phyloP scores from a whole-genome alignment of 1,140 invertebrate genomes.

The Dufourea novaeangliae region DNA sequence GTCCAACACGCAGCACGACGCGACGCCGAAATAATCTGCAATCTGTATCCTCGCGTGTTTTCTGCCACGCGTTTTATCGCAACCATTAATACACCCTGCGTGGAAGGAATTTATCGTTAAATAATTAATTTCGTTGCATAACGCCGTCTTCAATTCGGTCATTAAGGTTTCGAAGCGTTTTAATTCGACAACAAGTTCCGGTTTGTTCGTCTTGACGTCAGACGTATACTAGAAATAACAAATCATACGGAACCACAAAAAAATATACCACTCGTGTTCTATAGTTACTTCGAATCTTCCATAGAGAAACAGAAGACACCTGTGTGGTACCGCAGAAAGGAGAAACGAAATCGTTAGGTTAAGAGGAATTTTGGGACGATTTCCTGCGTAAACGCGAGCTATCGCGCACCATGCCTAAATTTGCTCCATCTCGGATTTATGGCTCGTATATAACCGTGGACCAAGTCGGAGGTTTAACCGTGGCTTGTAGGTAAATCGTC shows the following conservation, averaged over 20 bases:
- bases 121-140: constrained; percentile 75
- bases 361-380: too few species aligned
- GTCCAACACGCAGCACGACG: constrained; percentile 4
- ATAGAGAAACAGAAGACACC: too few species aligned
- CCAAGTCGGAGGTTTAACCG: background rate
- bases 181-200: constrained; percentile 56
- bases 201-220: constrained; percentile 49
- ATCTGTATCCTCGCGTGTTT: constrained; percentile 67
- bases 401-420: too few species aligned
- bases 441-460: too few species aligned
- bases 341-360: too few species aligned
- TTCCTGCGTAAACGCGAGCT: too few species aligned
- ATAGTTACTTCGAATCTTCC: too few species aligned
- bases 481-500: background rate
- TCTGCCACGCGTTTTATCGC: constrained; percentile 65
- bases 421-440: too few species aligned
- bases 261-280: too few species aligned
- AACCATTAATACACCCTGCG: constrained; percentile 65
- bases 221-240: background rate
- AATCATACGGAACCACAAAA: too few species aligned
- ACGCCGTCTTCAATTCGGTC: constrained; percentile 64
- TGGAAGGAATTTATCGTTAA: constrained; percentile 64
- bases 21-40: constrained; percentile 59
- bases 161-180: constrained; percentile 52
- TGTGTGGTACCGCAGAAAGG: too few species aligned